Evolutionary conservation across 1,140 invertebrate genomes (phyloP).

Genomic region (Vollenhovia emeryi): DNA sequence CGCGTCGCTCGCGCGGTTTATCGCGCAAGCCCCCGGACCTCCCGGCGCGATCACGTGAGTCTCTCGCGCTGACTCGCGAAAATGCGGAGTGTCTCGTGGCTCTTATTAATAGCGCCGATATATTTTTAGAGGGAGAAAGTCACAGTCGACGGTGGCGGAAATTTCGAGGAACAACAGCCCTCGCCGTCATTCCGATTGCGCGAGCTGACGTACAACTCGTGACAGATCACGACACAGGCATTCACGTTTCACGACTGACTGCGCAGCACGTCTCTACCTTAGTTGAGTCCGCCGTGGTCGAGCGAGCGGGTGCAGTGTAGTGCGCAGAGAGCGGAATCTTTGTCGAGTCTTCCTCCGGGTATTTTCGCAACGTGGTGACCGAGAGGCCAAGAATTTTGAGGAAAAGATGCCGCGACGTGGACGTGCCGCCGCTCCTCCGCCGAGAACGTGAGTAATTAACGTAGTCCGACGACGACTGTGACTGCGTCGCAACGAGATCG

Average conservation of each 20-base stretch:
- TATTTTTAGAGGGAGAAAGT: not conserved
- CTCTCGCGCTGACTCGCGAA: not conserved
- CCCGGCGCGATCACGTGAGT: not conserved
- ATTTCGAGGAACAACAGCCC: not conserved
- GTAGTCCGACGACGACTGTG: not conserved
- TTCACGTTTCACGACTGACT: too few relatives aligned
- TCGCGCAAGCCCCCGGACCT: too few relatives aligned
- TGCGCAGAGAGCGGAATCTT: not conserved
- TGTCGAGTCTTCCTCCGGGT: not conserved
- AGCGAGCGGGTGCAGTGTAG: not conserved
- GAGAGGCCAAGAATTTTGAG: not conserved
- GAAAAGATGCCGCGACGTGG: constrained; percentile 91
- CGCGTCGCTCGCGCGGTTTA: not conserved
- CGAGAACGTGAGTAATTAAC: constrained; percentile 84
- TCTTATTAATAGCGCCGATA: not conserved
- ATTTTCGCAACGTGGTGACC: not conserved
- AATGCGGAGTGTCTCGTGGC: not conserved
- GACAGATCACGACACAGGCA: too few relatives aligned
- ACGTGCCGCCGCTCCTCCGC: constrained; percentile 89
- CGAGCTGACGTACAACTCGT: not conserved
- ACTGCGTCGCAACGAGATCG: not conserved
- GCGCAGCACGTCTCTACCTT: not conserved
- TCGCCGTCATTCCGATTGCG: not conserved
- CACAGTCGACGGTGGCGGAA: not conserved
- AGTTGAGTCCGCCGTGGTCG: not conserved